These are phyloP conservation scores for Mustela lutreola DNA, from an alignment of 2,113 vertebrate genomes.

Conservation along the genomic window DNA sequence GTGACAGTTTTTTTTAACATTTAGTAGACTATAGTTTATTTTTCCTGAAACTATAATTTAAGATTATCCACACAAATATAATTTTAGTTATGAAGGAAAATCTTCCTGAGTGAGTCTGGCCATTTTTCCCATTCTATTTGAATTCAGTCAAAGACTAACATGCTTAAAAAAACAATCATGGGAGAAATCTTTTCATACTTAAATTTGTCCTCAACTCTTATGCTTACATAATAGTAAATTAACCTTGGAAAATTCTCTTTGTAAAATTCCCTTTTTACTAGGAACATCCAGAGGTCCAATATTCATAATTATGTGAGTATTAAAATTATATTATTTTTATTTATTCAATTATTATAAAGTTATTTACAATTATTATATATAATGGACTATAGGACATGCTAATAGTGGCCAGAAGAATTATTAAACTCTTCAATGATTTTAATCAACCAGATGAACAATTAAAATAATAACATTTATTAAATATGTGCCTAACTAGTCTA, in stretches of 20 bases:
- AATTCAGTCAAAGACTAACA: not conserved
- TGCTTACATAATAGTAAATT: not conserved
- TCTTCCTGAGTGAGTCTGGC: not conserved
- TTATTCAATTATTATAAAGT: not conserved
- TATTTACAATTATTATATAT: not conserved
- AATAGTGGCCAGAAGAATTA: not conserved
- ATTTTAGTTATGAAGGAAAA: not conserved
- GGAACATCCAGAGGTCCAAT: not conserved
- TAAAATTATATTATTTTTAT: not conserved
- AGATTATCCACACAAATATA: not conserved
- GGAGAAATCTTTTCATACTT: not conserved
- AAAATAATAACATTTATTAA: not conserved
- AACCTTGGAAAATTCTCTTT: not conserved
- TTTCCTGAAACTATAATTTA: slow-evolving; percentile 10
- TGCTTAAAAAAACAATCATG: not conserved
- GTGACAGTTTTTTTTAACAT: not conserved
- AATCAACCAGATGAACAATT: not conserved
- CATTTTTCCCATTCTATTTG: not conserved
- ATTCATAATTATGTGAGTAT: not conserved
- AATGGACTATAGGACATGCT: not conserved
- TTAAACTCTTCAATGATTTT: not conserved
- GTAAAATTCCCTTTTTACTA: not conserved
- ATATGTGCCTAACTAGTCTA: not conserved
- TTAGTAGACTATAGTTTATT: not conserved
- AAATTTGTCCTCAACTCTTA: not conserved